Conservation (phyloP, 2,113 vertebrate species). For the Heloderma charlesbogerti region DNA sequence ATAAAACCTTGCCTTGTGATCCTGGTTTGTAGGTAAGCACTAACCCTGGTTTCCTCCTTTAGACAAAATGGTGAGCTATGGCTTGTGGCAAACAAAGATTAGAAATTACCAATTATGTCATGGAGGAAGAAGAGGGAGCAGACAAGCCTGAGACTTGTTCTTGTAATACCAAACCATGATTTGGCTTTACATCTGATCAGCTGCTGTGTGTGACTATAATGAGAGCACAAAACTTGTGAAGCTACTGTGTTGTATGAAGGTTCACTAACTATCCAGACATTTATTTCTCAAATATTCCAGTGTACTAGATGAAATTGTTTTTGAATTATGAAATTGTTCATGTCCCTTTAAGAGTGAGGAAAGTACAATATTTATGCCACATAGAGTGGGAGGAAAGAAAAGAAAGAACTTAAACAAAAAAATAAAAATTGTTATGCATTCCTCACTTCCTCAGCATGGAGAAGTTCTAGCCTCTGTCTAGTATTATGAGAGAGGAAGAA, state of each 20-base stretch:
- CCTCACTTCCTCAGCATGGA: too few relatives aligned
- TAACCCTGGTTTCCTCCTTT: too few relatives aligned
- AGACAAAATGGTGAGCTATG: not conserved
- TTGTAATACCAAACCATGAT: too few relatives aligned
- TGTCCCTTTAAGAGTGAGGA: not conserved
- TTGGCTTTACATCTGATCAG: not conserved
- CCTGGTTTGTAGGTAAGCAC: too few relatives aligned
- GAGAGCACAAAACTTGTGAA: fast-evolving
- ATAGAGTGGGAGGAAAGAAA: not conserved
- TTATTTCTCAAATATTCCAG: fast-evolving
- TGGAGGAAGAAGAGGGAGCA: not conserved
- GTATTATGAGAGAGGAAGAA: too few relatives aligned
- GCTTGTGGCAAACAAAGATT: not conserved
- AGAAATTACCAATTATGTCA: too few relatives aligned
- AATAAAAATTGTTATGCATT: not conserved
- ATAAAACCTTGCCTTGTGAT: too few relatives aligned
- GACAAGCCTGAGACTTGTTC: too few relatives aligned
- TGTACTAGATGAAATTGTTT: not conserved
- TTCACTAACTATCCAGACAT: fast-evolving
- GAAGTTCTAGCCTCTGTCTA: too few relatives aligned
- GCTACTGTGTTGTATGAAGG: not conserved
- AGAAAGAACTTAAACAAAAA: not conserved
- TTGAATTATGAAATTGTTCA: not conserved
- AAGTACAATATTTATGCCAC: not conserved
- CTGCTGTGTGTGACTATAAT: not conserved